phyloP scores from a whole-genome alignment of 2,113 vertebrate genomes.

The Pollachius pollachius region DNA sequence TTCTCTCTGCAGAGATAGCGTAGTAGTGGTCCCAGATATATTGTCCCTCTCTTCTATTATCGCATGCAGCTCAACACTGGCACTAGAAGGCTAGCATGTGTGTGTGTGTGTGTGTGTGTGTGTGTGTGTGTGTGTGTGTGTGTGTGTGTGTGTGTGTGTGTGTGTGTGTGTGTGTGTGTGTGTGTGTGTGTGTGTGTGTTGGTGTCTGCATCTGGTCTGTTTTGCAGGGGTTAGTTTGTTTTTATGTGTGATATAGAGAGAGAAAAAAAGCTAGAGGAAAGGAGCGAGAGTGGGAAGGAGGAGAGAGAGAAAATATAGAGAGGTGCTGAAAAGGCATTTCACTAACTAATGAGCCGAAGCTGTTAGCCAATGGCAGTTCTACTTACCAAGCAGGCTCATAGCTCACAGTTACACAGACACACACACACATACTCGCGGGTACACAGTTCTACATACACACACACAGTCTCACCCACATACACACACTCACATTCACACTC shows the following conservation, averaged over 20 bases:
- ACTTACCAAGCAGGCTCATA: constrained; percentile 16
- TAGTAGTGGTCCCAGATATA: constrained; percentile 19
- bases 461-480: too few relatives aligned
- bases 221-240: neutral
- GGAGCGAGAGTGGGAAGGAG: neutral
- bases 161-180: neutral
- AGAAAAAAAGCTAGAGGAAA: neutral
- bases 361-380: constrained; percentile 20
- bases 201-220: neutral
- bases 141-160: neutral
- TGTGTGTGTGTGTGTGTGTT: neutral
- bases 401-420: constrained; percentile 17
- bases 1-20: neutral
- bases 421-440: neutral
- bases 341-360: constrained; percentile 5
- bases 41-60: constrained; percentile 36
- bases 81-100: constrained; percentile 14
- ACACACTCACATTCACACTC: too few relatives aligned
- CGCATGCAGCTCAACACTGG: constrained; percentile 39
- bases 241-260: neutral
- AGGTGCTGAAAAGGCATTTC: constrained; percentile 52
- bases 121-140: neutral
- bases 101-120: constrained; percentile 6
- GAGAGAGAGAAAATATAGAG: neutral
- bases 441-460: too few relatives aligned